Base-by-base conservation (phyloP, 1,140 invertebrate species). In the Drosophila seguyi region DNA sequence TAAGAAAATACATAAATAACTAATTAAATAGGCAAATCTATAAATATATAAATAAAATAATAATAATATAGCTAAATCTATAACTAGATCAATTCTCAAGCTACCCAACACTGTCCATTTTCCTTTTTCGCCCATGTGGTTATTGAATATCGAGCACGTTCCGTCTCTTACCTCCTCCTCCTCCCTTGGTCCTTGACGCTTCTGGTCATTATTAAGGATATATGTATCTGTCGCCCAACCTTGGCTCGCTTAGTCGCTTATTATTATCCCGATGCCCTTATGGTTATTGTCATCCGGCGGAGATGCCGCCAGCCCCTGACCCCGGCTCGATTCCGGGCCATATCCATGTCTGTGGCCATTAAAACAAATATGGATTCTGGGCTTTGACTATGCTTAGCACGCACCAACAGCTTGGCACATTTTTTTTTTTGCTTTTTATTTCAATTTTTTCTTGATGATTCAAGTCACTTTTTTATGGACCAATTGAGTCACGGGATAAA, bases 101-200 rank as follows among this genome's bases (percentile, higher is more conserved):
- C 6, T 14, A 8, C 2, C 65, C 65, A 65, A 5, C 50, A 55
- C 63, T 71, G 39, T 39, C 38, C 61, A 22, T 29, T 42, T 58
- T 25, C 39, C 41, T 53, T 65, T 41, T 34, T 31, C 42, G 48
- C 20, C 60, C 55, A 56, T 77, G 84, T 62, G 83, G 83, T 87
- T 88, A 88, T 87, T 83, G 79, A 88, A 88, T 87, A 87, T 88
- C 84, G 84, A 88, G 84, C 83, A 88, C 83, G 83, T 87, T 63
- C 73, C 47, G 36, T 41, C 53, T 29, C 25, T 31, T 31, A 31
- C 6, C 60, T 58, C 31, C 38, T 56, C 18, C 25, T 34, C 31
- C 34, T 34, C n/a, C n/a, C n/a, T 53, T 55, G 56, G 55, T 68
- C 53, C 34, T 63, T 29, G 45, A 56, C 45, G 36, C 48, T 66